Evolutionary conservation across 2,113 vertebrate species (phyloP), one percentile per base, ranked within the genome.

Genomic region (Rhombomys opimus): DNA sequence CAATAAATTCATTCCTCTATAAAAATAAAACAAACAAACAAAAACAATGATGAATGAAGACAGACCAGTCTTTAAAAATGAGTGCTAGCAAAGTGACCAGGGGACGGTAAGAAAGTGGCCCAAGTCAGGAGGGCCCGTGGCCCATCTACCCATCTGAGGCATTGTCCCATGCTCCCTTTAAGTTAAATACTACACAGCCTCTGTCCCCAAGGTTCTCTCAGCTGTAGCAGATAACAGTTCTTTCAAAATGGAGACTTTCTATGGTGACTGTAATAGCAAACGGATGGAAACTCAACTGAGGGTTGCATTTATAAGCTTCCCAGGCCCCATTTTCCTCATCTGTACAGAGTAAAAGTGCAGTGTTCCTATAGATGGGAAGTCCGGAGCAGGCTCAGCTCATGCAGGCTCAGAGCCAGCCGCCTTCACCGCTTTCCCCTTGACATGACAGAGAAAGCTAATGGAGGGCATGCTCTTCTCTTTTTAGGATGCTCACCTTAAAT

Each of bases 61-160:
- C 18, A 91, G 81, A 87, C 41, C 80, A 50, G 30, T 93, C 38
- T 94, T 91, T 35, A 65, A 65, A 95, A 94, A 75, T 94, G 63
- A 91, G 50, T 77, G 32, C 52, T 89, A 94, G 27, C 68, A 82
- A 82, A 96, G 84, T 81, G 65, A 38, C 30, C 25, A 77, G 57
- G 30, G 72, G 46, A 87, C 77, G 2, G 27, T 32, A 87, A 65
- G 12, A 50, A n/a, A 92, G 50, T 85, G 70, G 30, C 50, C n/a
- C 35, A 76, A 27, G 11, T 95, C 84, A 72, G 32, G 20, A 54
- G 18, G 65, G 80, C n/a, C 25, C 8, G 0, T 59, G 89, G 15
- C 13, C 18, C 22, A 23, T 1, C 0, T 22, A 81, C 20, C 12
- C 17, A 41, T 89, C 78, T 54, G 59, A 72, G 61, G 70, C 27